These are phyloP conservation scores for Cyclophora punctaria DNA, from an alignment of 2,888 invertebrate species.

Conservation along the genomic window DNA sequence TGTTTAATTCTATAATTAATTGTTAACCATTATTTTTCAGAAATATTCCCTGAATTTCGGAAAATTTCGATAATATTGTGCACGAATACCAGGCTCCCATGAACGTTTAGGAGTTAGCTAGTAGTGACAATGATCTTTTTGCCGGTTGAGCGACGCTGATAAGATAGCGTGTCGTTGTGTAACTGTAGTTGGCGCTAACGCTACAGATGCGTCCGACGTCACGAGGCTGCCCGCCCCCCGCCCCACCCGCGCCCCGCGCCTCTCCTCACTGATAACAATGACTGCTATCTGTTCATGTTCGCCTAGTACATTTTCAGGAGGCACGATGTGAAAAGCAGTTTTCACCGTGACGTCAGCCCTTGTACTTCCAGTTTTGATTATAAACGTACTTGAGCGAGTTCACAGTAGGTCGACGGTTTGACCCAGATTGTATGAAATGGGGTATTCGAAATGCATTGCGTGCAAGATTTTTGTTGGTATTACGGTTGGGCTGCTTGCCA, in stretches of 20 bases:
- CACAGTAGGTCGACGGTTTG: constrained; percentile 5
- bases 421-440: constrained; percentile 10
- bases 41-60: constrained; percentile 22
- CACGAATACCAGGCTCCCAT: constrained; percentile 45
- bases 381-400: constrained; percentile 1
- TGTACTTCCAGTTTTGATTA: background rate
- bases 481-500: constrained; percentile 23
- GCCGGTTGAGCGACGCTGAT: constrained; percentile 36
- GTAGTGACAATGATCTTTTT: constrained; percentile 31
- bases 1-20: no score
- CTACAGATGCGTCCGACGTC: constrained; percentile 47
- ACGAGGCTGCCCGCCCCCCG: constrained; percentile 35
- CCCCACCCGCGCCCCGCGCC: constrained; percentile 26
- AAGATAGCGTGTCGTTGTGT: constrained; percentile 42
- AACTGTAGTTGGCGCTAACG: constrained; percentile 34
- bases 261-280: constrained; percentile 54
- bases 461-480: constrained; percentile 16
- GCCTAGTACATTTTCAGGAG: constrained; percentile 70
- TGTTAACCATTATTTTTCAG: background rate
- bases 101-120: constrained; percentile 22
- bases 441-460: constrained; percentile 17
- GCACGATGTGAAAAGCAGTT: constrained; percentile 45
- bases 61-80: constrained; percentile 41
- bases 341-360: constrained; percentile 38
- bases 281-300: constrained; percentile 51